phyloP scores from a whole-genome alignment of 2,797 vertebrate genomes.

The Melanotaenia trifasciata region DNA sequence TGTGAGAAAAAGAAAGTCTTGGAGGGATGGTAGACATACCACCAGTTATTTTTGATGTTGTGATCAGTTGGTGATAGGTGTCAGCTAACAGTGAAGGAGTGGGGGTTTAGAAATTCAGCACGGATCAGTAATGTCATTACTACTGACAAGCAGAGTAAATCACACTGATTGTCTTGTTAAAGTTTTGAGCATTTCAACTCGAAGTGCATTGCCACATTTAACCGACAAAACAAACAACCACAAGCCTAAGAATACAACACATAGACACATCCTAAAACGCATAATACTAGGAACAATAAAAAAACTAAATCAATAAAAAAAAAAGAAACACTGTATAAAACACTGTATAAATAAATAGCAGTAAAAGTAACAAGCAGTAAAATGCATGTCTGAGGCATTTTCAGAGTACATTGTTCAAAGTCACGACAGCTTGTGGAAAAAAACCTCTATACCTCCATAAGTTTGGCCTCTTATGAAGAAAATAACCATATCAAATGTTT shows the following conservation, averaged over 20 bases:
- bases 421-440: neutral
- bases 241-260: no score
- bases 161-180: neutral
- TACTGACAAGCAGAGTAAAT: neutral
- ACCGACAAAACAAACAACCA: no score
- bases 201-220: no score
- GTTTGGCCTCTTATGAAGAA: neutral
- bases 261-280: no score
- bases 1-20: neutral
- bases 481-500: neutral
- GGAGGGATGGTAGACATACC: neutral
- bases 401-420: no score
- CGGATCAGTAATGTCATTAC: neutral
- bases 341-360: no score
- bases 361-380: no score
- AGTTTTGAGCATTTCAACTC: neutral
- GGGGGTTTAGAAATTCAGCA: neutral
- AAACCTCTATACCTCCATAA: neutral
- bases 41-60: conserved; percentile 6
- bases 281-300: no score
- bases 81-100: neutral
- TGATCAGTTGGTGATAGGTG: conserved; percentile 2
- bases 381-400: no score
- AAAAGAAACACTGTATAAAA: no score
- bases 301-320: no score